Percentiles rank a stretch among this genome's conserved stretches.
Conservation (phyloP, 92 coral and sea anemone species). For the Epizoanthus illoricatus region DNA sequence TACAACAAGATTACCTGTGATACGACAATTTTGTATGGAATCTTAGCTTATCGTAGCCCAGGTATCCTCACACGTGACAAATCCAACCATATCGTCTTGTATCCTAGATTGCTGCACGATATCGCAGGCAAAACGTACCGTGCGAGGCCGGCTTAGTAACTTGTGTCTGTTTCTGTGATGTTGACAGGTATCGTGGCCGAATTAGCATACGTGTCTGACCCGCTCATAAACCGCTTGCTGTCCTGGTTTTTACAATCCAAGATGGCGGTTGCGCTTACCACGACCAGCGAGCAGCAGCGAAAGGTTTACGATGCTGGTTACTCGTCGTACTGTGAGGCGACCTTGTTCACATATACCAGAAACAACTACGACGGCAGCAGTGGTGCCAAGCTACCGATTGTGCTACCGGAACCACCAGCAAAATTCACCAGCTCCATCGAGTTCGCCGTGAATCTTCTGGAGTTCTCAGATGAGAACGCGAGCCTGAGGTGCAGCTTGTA, state of each 20-base stretch:
- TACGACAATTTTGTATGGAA: too few species aligned
- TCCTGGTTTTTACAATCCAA: conserved; percentile 81
- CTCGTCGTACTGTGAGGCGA: conserved; percentile 86
- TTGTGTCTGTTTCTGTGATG: background rate
- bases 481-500: conserved; percentile 68
- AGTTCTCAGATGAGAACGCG: conserved; percentile 70
- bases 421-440: conserved; percentile 67
- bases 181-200: conserved; percentile 76
- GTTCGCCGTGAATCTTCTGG: conserved; percentile 81
- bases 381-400: conserved; percentile 67
- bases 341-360: conserved; percentile 61
- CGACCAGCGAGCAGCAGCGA: conserved; percentile 76
- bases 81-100: too few species aligned
- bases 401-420: conserved; percentile 73
- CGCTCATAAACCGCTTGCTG: conserved; percentile 63
- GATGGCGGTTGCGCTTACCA: conserved; percentile 76
- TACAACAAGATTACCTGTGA: too few species aligned
- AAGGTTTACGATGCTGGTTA: conserved; percentile 76
- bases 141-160: too few species aligned
- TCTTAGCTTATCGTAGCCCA: too few species aligned
- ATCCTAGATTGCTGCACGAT: too few species aligned
- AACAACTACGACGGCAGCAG: conserved; percentile 74
- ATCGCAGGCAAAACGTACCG: too few species aligned
- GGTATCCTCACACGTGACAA: too few species aligned
- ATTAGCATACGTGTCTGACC: conserved; percentile 74